Evolutionary conservation across 2,797 vertebrate species (phyloP).

Genomic region (Sebastes itinus): DNA sequence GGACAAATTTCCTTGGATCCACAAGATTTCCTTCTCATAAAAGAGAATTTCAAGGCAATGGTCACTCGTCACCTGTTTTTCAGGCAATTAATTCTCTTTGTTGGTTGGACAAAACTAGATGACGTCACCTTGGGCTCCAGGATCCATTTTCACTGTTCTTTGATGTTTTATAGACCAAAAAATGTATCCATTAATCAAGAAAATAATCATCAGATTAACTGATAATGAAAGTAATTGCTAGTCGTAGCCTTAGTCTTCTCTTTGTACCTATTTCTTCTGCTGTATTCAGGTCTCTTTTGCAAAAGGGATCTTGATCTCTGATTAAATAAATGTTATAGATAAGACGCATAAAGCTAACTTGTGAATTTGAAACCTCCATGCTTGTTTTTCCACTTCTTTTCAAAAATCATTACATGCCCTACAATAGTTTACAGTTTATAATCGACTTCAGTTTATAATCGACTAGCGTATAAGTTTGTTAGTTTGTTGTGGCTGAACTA

Average conservation of each 20-base stretch:
- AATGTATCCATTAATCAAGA: not conserved
- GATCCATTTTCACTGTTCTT: not conserved
- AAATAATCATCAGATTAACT: not conserved
- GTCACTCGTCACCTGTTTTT: not conserved
- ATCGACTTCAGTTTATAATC: not conserved
- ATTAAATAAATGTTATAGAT: not conserved
- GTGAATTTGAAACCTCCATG: not conserved
- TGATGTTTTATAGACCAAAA: not conserved
- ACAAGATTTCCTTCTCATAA: conserved; percentile 5
- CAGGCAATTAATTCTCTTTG: not conserved
- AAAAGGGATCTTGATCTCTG: not conserved
- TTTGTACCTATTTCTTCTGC: not conserved
- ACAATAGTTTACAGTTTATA: not conserved
- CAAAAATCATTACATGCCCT: not conserved
- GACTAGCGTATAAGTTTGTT: not conserved
- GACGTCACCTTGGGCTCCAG: not conserved
- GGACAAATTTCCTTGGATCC: not conserved
- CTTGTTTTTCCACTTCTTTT: not conserved
- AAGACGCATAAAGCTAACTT: accelerated
- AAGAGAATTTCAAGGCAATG: not conserved
- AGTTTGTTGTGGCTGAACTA: not conserved
- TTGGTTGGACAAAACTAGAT: not conserved
- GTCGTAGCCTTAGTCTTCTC: not conserved
- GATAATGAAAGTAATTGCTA: not conserved
- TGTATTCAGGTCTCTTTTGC: not conserved